Base-by-base conservation (phyloP, 2,797 vertebrate species). In the Helicolenus hilgendorfi region DNA sequence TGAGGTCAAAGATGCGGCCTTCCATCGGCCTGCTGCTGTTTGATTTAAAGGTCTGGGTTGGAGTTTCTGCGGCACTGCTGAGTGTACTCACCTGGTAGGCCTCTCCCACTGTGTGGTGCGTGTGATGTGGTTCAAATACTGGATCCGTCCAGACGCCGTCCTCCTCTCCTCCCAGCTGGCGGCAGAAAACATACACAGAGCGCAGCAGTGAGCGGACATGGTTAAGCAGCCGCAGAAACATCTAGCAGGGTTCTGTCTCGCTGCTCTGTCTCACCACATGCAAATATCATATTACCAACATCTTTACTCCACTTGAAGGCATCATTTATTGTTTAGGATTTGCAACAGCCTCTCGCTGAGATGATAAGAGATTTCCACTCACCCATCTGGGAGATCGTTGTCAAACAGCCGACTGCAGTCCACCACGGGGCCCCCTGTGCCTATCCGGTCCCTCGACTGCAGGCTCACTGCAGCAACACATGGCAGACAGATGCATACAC, bases 371-470 rank as follows among this genome's bases (percentile, higher is more conserved):
- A 83, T 53, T 26, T 70, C 81, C 82, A 95, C 98, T 89, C 97
- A 99, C 99, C 99, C 99, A 96, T 99, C 99, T 96, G 99, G 99
- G 76, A 99, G 98, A 95, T 99, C 99, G 35, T 99, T 99, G 94
- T 99, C 98, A 91, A 99, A 96, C 79, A 99, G 98, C 38, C 98
- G 98, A 93, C 99, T 98, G 96, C 99, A 99, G 97, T 99, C 99
- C 72, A 99, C 98, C 83, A 99, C 99, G 2, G 98, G 98, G 80
- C 99, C 98, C 87, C 98, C 98, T 5, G 97, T 96, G 92, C 99
- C 98, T 89, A 98, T 98, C 91, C 99, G 97, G 96, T 99, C 99
- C 93, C 99, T 98, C 9, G 99, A 99, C 97, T 99, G 99, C 96
- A 99, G 98, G 96, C 99, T 99, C 96, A 99, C 99, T 99, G 91